Evolutionary conservation across 2,797 vertebrate species (phyloP), one percentile per base, ranked within the genome.

Genomic region (Chiroxiphia lanceolata): DNA sequence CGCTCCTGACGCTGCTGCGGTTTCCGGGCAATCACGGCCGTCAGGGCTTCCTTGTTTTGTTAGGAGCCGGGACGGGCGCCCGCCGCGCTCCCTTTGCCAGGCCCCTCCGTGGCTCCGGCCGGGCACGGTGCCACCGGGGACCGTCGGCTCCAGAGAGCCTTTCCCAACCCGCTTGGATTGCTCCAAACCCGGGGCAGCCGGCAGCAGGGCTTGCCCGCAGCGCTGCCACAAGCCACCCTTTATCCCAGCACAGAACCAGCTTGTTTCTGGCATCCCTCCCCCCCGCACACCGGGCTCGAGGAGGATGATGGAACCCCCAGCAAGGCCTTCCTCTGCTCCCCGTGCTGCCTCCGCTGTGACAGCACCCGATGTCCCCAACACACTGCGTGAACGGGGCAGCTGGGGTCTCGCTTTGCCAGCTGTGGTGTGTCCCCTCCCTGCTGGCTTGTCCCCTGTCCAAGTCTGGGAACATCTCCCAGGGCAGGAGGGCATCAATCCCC

Each of bases 1-100:
- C 0, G 72, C 79, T 91, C 72, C 82, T 68, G 95, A 81, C 79
- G 82, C 40, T 53, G 45, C 56, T 92, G 96, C 7, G 96, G 94
- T 95, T 95, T 95, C 95, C 90, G 60, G 50, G 76, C 65, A 50
- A 75, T 91, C 80, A 25, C 69, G 34, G 20, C 89, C 57, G 15
- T 50, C 94, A 68, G 91, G 79, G 90, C 65, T 96, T 95, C 95
- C 95, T 96, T 94, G 95, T 94, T 96, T 96, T 94, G 91, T 92
- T 36, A 90, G 85, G 48, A 69, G n/a, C 64, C 6, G 70, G 90
- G 94, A 63, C 4, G 21, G 70, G 80, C 16, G 83, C 88, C 90
- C 33, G 15, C 64, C 15, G 13, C 0, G 10, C 42, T 90, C 94
- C 95, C 80, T 50, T 13, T 0, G 8, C 78, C 53, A 1, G 84